Base-by-base conservation (phyloP, 2,797 vertebrate genomes). In the Loriculus beryllinus region DNA sequence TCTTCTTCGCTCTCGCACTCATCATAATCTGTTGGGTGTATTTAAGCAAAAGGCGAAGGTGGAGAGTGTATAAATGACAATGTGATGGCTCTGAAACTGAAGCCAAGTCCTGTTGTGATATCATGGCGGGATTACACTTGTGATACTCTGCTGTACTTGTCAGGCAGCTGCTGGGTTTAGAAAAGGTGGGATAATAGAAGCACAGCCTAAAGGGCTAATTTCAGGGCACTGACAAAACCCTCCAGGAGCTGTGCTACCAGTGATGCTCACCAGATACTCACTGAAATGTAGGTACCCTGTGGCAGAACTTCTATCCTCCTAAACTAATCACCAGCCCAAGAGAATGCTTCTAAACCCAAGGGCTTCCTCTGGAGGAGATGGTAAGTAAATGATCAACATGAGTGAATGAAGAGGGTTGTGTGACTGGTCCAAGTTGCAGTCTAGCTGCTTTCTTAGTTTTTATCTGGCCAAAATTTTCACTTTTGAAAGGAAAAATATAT, bases 1-100 rank as follows among this genome's bases (percentile, higher is more conserved):
- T 98, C 95, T 64, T 98, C 97, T 26, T 75, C 26, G 1, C 35
- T 72, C 15, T 71, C 45, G 72, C 99, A 99, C 95, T 99, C 99
- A 43, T 99, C 83, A 33, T 97, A 97, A 97, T 99, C 98, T 97
- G 64, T 94, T 33, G 23, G 35, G n/a, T 40, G 35, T 76, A 74
- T 89, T 84, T 19, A 65, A 82, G 51, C 12, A 85, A 72, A 78
- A 83, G 33, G 19, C 14, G 79, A 57, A 69, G 26, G 18, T 57
- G 16, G 21, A 75, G 7, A 64, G 16, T 10, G 1, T 14, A 31
- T 35, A 56, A 92, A 64, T 39, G 9, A 75, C 77, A 93, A 67
- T 6, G 7, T 56, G 68, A 22, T 57, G 23, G 59, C 77, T 91
- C 31, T 63, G 67, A 82, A 78, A 48, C 19, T 19, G 42, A 9